Percentiles rank a stretch among this genome's conserved stretches.
phyloP scores from a whole-genome alignment of 2,797 vertebrate species.

The Myoxocephalus aenaeus region DNA sequence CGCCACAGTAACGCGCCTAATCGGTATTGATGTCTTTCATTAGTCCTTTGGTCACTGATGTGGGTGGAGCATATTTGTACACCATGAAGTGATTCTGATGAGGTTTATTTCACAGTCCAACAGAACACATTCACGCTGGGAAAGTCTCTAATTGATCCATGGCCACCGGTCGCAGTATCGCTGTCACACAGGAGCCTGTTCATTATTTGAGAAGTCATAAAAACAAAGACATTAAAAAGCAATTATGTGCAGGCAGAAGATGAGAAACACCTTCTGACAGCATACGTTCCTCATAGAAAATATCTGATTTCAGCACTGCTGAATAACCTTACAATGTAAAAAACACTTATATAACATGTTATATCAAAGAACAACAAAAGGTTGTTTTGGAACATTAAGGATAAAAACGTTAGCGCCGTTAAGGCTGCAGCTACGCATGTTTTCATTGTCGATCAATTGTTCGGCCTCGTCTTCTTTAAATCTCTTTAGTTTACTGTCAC shows the following conservation, averaged over 20 bases:
- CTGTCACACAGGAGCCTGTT: slow-evolving; percentile 33
- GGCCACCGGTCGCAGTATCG: not conserved
- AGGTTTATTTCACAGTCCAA: slow-evolving; percentile 19
- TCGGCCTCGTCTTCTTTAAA: not conserved
- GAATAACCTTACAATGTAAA: not conserved
- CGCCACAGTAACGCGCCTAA: slow-evolving; percentile 19
- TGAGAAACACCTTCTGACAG: slow-evolving; percentile 26
- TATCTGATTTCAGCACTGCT: not conserved
- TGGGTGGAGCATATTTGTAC: slow-evolving; percentile 8
- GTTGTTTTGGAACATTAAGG: not conserved
- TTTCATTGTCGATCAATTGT: not conserved
- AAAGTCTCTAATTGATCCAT: not conserved
- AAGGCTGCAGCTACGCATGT: no score
- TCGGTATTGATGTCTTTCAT: slow-evolving; percentile 47
- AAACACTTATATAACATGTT: not conserved
- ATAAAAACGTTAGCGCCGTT: not conserved
- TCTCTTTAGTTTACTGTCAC: not conserved
- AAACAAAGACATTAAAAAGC: slow-evolving; percentile 66
- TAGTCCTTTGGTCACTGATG: slow-evolving; percentile 28
- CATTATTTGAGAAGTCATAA: slow-evolving; percentile 61
- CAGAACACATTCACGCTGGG: not conserved
- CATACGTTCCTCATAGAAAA: slow-evolving; percentile 29
- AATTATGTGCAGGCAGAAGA: slow-evolving; percentile 42
- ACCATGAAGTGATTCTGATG: not conserved
- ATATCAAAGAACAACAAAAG: not conserved